A percentile compares a stretch with the other conserved stretches of the same genome.
phyloP scores from a whole-genome alignment of 2,113 vertebrate genomes.

The Alethe castanea region DNA sequence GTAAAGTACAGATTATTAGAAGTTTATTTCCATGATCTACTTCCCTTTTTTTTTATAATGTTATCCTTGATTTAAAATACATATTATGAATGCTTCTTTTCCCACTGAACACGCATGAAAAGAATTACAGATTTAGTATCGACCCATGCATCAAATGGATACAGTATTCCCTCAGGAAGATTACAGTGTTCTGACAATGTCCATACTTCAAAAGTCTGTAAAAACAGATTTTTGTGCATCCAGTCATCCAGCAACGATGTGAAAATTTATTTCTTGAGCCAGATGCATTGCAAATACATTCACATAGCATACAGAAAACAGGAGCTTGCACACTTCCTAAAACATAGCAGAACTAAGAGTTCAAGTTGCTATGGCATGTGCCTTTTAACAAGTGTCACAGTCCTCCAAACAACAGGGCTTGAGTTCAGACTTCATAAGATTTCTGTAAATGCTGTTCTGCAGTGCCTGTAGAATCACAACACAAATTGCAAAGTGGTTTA shows the following conservation, averaged over 20 bases:
- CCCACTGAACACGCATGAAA: neutral
- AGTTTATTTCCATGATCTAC: neutral
- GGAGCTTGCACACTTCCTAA: neutral
- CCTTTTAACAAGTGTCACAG: neutral
- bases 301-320: neutral
- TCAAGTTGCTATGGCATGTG: neutral
- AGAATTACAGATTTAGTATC: neutral
- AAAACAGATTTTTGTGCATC: neutral
- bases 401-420: neutral
- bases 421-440: neutral
- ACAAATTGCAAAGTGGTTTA: neutral
- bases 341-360: neutral
- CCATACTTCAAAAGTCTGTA: neutral
- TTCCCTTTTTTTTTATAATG: neutral
- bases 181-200: neutral
- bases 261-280: neutral
- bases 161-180: neutral
- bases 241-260: neutral
- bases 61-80: neutral
- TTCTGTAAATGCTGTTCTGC: neutral
- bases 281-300: neutral
- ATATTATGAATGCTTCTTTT: neutral
- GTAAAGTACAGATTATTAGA: neutral
- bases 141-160: rapidly evolving
- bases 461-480: neutral